Evolutionary conservation across 2,113 vertebrate species (phyloP), one percentile per base, ranked within the genome.

Genomic region (Petaurus breviceps): DNA sequence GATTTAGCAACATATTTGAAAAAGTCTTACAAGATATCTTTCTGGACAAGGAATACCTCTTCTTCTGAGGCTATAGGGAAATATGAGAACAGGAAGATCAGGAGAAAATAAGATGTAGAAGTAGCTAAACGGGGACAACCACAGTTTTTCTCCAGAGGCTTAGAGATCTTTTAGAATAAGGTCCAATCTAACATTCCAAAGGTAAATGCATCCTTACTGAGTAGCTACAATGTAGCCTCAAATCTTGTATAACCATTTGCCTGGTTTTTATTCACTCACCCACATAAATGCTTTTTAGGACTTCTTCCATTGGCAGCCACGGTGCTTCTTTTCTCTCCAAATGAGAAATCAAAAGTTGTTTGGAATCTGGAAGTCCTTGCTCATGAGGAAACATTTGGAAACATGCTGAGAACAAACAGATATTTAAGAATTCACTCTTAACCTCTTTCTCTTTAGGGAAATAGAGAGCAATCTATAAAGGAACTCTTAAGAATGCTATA

Each of bases 261-360:
- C 52, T 53, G 3, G 3, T 10, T 93, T 51, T 50, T 53, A 51
- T 0, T 3, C 2, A 93, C 97, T 95, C 91, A 98, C 97, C 96
- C 92, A 61, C 0, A 28, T 46, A 53, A 2, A n/a, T 90, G 95
- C 94, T 37, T 91, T 51, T 25, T 19, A 84, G 9, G 8, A 46
- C 5, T 37, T 91, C 94, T 96, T 90, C 94, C 50, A 92, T 95
- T 92, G 91, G 52, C 24, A 89, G 28, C 97, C 97, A 98, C 0
- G 97, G 97, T 25, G 96, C 97, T 92, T 96, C 93, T 28, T 96
- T 96, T 50, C 89, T 96, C 50, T 98, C 97, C 94, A 98, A 92
- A 51, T 95, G 51, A 51, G 37, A 97, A 96, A 96, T 37, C 57
- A 96, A 23, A 92, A 84, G 95, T 57, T 49, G 28, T 25, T 31